These are phyloP conservation scores for Hymenopus coronatus DNA, from an alignment of 2,888 invertebrate species.

Conservation along the genomic window DNA sequence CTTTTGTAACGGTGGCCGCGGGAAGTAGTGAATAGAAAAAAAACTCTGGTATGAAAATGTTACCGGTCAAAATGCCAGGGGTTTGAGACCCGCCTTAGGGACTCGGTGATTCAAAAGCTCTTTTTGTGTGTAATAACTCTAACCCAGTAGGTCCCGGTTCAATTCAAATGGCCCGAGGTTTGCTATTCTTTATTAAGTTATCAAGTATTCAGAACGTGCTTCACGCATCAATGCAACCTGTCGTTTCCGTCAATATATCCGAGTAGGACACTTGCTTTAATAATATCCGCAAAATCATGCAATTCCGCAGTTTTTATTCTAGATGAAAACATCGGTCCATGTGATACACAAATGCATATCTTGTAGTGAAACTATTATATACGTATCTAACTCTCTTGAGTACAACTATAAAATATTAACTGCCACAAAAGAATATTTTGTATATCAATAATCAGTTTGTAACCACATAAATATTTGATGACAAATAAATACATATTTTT, in stretches of 20 bases:
- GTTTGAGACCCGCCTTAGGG: not conserved
- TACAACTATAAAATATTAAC: no score
- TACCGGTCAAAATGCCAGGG: not conserved
- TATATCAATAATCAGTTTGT: no score
- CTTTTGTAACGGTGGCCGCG: not conserved
- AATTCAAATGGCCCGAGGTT: not conserved
- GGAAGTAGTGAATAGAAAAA: not conserved
- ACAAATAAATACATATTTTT: no score
- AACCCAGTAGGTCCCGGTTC: not conserved
- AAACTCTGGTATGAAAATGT: not conserved
- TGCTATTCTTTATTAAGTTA: not conserved
- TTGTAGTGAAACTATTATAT: no score
- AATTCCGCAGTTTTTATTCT: no score
- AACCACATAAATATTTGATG: no score
- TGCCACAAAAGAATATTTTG: no score
- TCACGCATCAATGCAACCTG: not conserved
- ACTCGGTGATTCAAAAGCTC: not conserved
- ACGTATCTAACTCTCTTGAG: no score
- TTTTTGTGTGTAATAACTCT: not conserved
- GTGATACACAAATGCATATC: no score
- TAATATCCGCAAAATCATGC: no score
- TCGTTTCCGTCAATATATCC: not conserved
- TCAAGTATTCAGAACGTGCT: not conserved
- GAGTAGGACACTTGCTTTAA: no score
- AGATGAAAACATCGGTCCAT: no score